Evolutionary conservation across 1,140 invertebrate genomes (phyloP).

Genomic region (Uloborus diversus): DNA sequence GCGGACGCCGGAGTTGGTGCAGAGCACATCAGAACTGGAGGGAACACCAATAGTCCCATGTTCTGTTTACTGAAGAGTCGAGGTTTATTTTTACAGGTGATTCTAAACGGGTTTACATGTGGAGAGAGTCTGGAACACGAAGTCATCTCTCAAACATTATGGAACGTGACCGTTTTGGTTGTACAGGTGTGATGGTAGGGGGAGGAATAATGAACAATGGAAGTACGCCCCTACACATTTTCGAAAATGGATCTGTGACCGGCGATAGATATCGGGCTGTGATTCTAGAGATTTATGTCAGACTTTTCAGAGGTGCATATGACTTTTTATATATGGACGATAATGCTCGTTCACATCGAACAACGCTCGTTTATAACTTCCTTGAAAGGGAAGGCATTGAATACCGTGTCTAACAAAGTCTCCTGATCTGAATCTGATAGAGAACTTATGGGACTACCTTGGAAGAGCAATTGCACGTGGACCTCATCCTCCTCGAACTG

Average conservation of each 20-base stretch:
- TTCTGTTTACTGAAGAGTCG: not conserved
- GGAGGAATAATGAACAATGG: not conserved
- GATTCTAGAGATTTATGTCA: not conserved
- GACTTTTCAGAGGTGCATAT: not conserved
- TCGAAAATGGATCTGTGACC: not conserved
- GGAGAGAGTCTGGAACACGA: not conserved
- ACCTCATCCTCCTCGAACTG: not conserved
- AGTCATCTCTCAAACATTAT: not conserved
- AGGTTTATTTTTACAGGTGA: not conserved
- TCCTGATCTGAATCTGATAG: not conserved
- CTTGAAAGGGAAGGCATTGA: not conserved
- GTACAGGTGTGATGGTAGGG: not conserved
- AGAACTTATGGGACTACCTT: not conserved
- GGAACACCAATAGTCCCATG: not conserved
- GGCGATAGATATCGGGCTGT: not conserved
- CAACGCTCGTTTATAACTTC: not conserved
- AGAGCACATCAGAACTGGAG: too few relatives aligned
- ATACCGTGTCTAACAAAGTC: not conserved
- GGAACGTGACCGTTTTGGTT: not conserved
- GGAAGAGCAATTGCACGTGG: not conserved
- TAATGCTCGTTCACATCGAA: not conserved
- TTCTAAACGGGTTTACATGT: not conserved
- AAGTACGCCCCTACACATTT: not conserved
- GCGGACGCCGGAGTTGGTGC: not conserved
- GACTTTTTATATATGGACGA: not conserved